Percentiles rank a stretch among this genome's conserved stretches.
Conservation (phyloP, 2,888 invertebrate species). For the Pseudococcus jackbeardsleyi region DNA sequence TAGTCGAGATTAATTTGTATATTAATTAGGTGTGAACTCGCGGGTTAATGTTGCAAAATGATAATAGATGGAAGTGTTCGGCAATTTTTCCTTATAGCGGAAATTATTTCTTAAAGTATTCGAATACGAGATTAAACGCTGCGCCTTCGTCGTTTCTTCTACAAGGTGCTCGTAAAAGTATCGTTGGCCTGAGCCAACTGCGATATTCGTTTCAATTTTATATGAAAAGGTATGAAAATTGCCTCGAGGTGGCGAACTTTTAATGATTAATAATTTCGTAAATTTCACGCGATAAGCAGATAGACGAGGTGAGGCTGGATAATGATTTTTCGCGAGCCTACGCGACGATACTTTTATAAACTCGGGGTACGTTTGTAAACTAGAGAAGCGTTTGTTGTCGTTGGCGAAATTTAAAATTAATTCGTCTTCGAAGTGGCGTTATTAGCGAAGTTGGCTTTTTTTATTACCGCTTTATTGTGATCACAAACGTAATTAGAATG, state of each 20-base stretch:
- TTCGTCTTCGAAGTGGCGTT: background rate
- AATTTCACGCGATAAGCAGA: background rate
- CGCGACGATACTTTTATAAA: background rate
- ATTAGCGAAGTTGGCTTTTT: background rate
- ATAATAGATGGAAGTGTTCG: conserved; percentile 41
- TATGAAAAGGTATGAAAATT: background rate
- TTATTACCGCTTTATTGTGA: background rate
- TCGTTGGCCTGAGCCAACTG: background rate
- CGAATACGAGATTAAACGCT: conserved; percentile 31
- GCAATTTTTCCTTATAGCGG: conserved; percentile 42
- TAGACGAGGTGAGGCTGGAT: background rate
- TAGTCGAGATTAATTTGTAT: conserved; percentile 45
- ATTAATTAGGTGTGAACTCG: conserved; percentile 44
- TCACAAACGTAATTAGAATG: too few relatives aligned
- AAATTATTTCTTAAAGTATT: conserved; percentile 41
- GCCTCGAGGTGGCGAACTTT: background rate
- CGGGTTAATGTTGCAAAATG: conserved; percentile 44
- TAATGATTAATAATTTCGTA: background rate
- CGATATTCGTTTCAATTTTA: background rate
- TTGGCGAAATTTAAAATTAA: background rate
- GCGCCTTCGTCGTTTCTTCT: background rate
- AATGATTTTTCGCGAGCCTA: background rate
- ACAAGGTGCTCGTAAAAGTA: conserved; percentile 19
- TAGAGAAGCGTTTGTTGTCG: background rate
- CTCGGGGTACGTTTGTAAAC: background rate